phyloP scores from a whole-genome alignment of 2,113 vertebrate species.

The Piprites chloris region DNA sequence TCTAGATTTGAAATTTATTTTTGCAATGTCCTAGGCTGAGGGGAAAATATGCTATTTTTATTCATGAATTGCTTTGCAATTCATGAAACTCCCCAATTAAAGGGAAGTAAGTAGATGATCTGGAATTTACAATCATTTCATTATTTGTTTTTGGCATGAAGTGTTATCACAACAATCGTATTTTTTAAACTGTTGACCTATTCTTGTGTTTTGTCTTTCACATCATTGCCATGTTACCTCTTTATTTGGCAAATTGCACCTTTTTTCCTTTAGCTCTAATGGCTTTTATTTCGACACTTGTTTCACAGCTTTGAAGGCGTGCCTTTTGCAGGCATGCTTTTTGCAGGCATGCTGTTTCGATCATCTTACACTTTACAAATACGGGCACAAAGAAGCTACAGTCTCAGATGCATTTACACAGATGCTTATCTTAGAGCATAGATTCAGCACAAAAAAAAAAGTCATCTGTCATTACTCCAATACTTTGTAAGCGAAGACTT shows the following conservation, averaged over 20 bases:
- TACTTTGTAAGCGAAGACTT: neutral
- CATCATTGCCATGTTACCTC: neutral
- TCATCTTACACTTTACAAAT: neutral
- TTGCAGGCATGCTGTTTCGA: neutral
- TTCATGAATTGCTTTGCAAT: neutral
- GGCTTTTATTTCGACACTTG: neutral
- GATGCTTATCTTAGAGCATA: neutral
- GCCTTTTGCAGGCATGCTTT: neutral
- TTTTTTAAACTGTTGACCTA: neutral
- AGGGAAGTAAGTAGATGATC: neutral
- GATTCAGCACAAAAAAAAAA: neutral
- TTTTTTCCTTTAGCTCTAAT: neutral
- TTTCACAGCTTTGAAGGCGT: neutral
- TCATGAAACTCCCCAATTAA: neutral
- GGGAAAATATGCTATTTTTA: neutral
- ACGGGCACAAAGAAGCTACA: neutral
- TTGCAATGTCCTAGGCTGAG: neutral
- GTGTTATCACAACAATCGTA: neutral
- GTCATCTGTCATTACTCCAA: neutral
- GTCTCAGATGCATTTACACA: neutral
- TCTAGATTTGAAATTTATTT: neutral
- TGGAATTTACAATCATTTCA: neutral
- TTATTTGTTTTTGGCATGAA: neutral
- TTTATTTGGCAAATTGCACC: neutral
- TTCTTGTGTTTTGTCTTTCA: neutral